Evolutionary conservation across 2,797 vertebrate species (phyloP).

Genomic region (Sebastes itinus): DNA sequence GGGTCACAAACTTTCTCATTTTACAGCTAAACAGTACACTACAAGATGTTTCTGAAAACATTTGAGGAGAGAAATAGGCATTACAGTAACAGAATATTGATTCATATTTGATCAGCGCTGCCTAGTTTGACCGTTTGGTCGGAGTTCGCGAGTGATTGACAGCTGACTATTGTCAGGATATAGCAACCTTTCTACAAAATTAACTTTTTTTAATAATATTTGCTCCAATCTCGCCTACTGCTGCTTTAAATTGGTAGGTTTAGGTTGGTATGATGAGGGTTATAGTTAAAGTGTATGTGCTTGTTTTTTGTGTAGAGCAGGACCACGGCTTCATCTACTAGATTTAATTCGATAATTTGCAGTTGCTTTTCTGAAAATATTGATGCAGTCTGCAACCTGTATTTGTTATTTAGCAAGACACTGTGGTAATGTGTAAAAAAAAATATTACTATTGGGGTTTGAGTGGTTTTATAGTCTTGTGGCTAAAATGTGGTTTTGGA

Average conservation of each 20-base stretch:
- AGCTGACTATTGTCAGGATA: too few species aligned
- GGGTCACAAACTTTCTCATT: too few species aligned
- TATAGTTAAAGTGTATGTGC: not conserved
- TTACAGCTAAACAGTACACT: too few species aligned
- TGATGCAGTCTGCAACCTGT: not conserved
- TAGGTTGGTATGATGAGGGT: not conserved
- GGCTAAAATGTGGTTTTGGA: not conserved
- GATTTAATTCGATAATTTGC: not conserved
- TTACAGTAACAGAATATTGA: too few species aligned
- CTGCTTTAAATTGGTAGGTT: too few species aligned
- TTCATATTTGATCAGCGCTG: too few species aligned
- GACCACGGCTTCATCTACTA: not conserved
- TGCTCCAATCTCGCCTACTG: too few species aligned
- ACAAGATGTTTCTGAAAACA: too few species aligned
- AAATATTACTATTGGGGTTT: not conserved
- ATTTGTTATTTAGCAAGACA: not conserved
- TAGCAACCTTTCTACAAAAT: too few species aligned
- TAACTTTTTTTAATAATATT: too few species aligned
- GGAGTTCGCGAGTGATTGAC: rapidly evolving
- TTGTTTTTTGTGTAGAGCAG: not conserved
- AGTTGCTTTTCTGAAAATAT: not conserved
- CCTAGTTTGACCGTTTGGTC: too few species aligned
- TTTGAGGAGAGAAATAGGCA: too few species aligned
- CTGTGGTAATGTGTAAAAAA: not conserved
- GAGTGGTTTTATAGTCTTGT: not conserved